A percentile compares a stretch with the other conserved stretches of the same genome.
Evolutionary conservation across 2,888 invertebrate species (phyloP).

Genomic region (Thereva nobilitata): DNA sequence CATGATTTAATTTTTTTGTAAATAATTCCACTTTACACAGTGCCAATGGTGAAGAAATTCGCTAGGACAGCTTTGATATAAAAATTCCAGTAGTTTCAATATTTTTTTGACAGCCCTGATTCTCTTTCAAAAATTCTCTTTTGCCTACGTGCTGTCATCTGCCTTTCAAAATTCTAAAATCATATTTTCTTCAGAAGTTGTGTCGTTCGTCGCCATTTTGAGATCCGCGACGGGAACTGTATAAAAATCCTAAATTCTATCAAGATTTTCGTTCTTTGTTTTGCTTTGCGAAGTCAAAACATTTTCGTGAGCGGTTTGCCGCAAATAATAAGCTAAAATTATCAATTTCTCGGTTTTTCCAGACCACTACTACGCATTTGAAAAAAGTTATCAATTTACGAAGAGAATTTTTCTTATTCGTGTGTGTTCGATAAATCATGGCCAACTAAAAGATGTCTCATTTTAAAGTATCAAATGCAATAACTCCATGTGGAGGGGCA

Average conservation of each 20-base stretch:
- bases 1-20: too few species aligned
- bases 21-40: too few species aligned
- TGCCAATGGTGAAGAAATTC: too few species aligned
- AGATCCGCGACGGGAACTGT: conserved; percentile 37
- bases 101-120: too few species aligned
- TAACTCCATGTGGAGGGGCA: conserved; percentile 58
- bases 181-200: background rate
- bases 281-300: conserved; percentile 5
- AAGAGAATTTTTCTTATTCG: conserved; percentile 29
- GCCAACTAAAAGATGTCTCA: conserved; percentile 58
- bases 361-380: conserved; percentile 7
- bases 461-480: conserved; percentile 51
- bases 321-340: background rate
- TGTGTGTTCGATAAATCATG: conserved; percentile 53
- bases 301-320: conserved; percentile 10
- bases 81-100: too few species aligned
- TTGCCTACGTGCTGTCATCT: background rate
- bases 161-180: conserved; percentile 1
- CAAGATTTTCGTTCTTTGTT: conserved; percentile 13
- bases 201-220: conserved; percentile 37
- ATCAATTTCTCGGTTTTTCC: background rate
- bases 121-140: too few species aligned
- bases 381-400: conserved; percentile 11
- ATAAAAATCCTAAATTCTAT: conserved; percentile 18
- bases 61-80: too few species aligned